Conservation (phyloP, 2,888 invertebrate species). For the Melieria crassipennis region DNA sequence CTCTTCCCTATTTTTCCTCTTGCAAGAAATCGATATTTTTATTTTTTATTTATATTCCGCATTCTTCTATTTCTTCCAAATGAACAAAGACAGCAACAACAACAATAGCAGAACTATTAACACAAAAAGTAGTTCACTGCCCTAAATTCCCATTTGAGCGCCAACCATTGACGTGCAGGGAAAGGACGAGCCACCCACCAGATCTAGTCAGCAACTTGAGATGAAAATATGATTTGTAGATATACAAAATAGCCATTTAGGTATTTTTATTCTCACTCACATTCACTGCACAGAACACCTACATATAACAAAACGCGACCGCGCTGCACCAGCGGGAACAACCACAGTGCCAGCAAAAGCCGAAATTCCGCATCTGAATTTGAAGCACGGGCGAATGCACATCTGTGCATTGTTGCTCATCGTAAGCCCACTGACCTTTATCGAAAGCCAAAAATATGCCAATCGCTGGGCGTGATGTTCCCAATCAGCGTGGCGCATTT, state of each 20-base stretch:
- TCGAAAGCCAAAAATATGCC: too few relatives aligned
- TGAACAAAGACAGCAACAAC: neutral
- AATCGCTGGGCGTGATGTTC: too few relatives aligned
- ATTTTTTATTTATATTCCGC: too few relatives aligned
- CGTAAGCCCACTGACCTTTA: too few relatives aligned
- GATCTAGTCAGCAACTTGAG: neutral
- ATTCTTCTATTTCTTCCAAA: too few relatives aligned
- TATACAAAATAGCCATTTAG: slow-evolving; percentile 1
- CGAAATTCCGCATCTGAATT: too few relatives aligned
- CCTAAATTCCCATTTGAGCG: too few relatives aligned
- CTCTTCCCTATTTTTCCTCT: neutral
- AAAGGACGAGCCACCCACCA: neutral
- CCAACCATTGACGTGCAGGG: too few relatives aligned
- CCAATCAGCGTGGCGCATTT: too few relatives aligned
- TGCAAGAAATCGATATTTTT: neutral
- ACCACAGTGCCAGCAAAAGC: neutral
- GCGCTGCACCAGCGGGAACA: neutral
- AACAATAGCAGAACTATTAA: neutral
- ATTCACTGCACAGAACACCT: neutral
- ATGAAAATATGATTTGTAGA: slow-evolving; percentile 1
- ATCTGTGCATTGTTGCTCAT: too few relatives aligned
- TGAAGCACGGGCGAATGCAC: too few relatives aligned
- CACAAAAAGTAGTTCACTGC: neutral
- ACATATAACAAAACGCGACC: neutral
- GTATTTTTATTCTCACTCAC: neutral